Base-by-base conservation (phyloP, 2,888 invertebrate genomes). In the Hoplodrina ambigua region DNA sequence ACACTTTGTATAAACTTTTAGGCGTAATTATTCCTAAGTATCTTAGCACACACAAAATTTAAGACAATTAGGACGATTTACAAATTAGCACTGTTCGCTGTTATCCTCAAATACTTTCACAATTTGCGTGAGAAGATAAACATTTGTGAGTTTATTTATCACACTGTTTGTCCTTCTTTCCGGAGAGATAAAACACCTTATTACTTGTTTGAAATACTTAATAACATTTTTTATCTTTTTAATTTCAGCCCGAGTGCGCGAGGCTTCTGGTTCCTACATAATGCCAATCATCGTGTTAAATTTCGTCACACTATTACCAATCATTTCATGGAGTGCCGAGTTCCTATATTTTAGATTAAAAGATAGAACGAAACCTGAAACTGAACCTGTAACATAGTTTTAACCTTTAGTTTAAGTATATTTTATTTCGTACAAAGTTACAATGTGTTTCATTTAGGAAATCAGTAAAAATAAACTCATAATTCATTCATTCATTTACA, bases 281-380 rank as follows among this genome's bases (percentile, higher is more conserved):
- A 86, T 96, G 41, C 97, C 97, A 17, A 96, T 97, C 58, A 89
- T 96, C 58, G 89, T 97, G n/a, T 94, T 97, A 65, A 97, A 97
- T 85, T 82, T 91, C 17, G 93, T 97, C 17, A 97, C 97, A 5
- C 85, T 96, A 46, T 65, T 96, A 1, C 97, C 97, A 2, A 91
- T 97, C 11, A 64, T 96, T 1, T 90, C 97, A 85, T 97, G 97
- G 97, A 89, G 93, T 17, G 87, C 91, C 0, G 97, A 97, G 79
- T 96, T 94, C 73, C 69, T 94, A 10, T 96, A 95, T 80, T 90
- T 93, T 46, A 92, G 82, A 84, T 68, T 93, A 25, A 94, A 89
- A 76, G 89, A 89, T 52, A 87, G 88, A 89, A 75, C 76, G 49
- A 85, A 88, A 68, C 49, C 80, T 33, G 82, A 83, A 74, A 72